Evolutionary conservation across 2,888 invertebrate genomes (phyloP).

Genomic region (Gryllus longicercus): DNA sequence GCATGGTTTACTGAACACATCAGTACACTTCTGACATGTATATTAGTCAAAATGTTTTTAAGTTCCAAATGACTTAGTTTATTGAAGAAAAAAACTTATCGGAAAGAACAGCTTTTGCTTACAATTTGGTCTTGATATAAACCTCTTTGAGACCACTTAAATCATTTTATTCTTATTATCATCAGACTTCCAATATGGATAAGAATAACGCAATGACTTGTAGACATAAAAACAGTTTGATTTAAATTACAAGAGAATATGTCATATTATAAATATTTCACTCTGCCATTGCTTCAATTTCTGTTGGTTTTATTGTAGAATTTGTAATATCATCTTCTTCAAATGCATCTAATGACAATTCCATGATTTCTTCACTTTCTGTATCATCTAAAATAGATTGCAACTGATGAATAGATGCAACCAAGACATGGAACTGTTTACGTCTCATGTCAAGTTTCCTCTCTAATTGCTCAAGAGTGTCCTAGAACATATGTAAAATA

Average conservation of each 20-base stretch:
- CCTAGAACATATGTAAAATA: conserved; percentile 47
- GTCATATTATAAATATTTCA: background rate
- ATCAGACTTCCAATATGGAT: no score
- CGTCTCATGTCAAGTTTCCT: conserved; percentile 75
- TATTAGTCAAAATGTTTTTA: no score
- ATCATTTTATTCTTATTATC: no score
- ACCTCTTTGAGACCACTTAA: no score
- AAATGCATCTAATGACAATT: conserved; percentile 34
- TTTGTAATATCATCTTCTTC: conserved; percentile 31
- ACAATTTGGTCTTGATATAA: no score
- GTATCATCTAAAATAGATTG: conserved; percentile 74
- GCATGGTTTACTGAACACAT: no score
- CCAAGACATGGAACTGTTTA: conserved; percentile 86
- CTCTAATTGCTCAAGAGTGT: conserved; percentile 68
- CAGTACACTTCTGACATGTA: no score
- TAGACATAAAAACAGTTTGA: background rate
- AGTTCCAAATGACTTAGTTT: no score
- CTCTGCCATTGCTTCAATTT: background rate
- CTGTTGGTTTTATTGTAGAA: background rate
- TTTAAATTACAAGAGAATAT: background rate
- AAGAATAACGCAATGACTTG: background rate
- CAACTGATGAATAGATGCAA: conserved; percentile 81
- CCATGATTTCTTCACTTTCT: conserved; percentile 47
- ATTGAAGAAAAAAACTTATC: no score
- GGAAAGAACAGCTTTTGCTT: no score